Evolutionary conservation across 2,888 invertebrate genomes (phyloP).

Genomic region (Dryobotodes eremita): DNA sequence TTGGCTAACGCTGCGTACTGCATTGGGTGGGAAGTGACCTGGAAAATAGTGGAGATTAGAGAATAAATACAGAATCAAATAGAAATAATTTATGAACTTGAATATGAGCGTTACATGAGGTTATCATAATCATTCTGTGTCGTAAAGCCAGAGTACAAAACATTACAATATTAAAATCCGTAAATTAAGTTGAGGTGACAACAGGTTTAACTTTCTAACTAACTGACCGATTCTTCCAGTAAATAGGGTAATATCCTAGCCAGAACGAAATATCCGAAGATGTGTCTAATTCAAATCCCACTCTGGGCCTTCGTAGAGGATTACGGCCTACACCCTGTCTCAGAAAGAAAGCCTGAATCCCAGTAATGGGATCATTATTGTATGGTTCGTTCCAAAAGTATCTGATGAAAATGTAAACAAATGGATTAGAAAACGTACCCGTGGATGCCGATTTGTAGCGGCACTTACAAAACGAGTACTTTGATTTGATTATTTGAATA

Average conservation of each 20-base stretch:
- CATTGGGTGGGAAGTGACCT: constrained; percentile 93
- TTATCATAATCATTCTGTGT: neutral
- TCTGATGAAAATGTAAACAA: too few species aligned
- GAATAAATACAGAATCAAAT: neutral
- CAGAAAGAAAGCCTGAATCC: neutral
- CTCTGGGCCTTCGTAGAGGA: neutral
- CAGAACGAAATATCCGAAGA: neutral
- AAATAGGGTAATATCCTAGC: neutral
- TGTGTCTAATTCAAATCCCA: neutral
- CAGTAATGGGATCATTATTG: neutral
- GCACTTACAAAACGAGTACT: neutral
- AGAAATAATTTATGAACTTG: too few species aligned
- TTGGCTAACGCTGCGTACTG: constrained; percentile 95
- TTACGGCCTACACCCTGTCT: neutral
- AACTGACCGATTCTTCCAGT: neutral
- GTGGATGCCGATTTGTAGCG: too few species aligned
- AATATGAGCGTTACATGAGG: too few species aligned
- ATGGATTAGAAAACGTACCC: too few species aligned
- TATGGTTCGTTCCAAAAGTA: neutral
- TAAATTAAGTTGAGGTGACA: neutral
- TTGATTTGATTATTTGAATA: neutral
- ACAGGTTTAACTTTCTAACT: neutral
- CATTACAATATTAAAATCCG: neutral
- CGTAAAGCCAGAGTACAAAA: neutral
- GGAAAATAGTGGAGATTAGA: constrained; percentile 49